These are phyloP conservation scores for Saxicola maurus DNA, from an alignment of 2,797 vertebrate species.

Conservation along the genomic window DNA sequence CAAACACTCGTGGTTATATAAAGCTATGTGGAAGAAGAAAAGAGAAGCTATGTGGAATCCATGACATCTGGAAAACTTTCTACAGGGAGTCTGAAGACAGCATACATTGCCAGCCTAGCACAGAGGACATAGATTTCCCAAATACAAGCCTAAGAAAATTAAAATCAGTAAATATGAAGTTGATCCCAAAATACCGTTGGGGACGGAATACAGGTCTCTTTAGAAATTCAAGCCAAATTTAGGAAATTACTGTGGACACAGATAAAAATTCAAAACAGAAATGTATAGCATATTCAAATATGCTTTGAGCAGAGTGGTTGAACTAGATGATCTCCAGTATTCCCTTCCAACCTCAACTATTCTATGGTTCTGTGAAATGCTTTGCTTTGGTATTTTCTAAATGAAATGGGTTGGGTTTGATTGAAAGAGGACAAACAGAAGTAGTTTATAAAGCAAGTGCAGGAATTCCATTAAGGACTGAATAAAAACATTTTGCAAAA, in stretches of 20 bases:
- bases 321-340: background rate
- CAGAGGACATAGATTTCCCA: background rate
- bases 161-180: background rate
- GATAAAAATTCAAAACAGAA: background rate
- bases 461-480: background rate
- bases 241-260: background rate
- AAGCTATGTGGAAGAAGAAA: background rate
- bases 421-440: slow-evolving; percentile 24
- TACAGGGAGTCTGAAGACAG: background rate
- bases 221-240: background rate
- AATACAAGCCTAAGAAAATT: background rate
- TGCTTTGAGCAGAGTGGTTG: background rate
- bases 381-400: slow-evolving; percentile 49
- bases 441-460: background rate
- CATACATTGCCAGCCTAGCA: background rate
- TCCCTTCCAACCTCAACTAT: slow-evolving; percentile 39
- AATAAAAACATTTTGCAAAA: background rate
- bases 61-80: background rate
- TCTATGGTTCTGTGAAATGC: slow-evolving; percentile 21
- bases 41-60: background rate
- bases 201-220: background rate
- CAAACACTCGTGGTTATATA: background rate
- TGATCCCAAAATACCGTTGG: background rate
- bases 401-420: background rate
- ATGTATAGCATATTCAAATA: background rate